phyloP scores from a whole-genome alignment of 1,140 invertebrate species.

The Neodiprion virginianus region DNA sequence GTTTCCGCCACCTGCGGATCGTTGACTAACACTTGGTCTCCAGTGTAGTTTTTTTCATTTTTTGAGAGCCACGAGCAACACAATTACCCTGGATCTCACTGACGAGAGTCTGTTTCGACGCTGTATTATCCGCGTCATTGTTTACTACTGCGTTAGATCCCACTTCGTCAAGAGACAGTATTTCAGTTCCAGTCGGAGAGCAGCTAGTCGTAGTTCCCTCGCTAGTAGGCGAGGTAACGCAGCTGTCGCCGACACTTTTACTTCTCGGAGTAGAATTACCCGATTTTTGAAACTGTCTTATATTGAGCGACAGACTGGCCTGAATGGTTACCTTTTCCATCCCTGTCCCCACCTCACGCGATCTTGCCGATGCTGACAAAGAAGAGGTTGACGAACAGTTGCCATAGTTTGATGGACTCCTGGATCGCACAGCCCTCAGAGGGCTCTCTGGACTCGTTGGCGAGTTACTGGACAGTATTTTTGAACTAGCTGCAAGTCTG shows the following conservation, averaged over 20 bases:
- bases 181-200: conserved; percentile 48
- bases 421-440: conserved; percentile 44
- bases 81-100: conserved; percentile 18
- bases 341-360: neutral
- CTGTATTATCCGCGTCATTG: conserved; percentile 18
- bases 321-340: conserved; percentile 39
- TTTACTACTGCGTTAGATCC: conserved; percentile 21
- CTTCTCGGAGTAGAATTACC: conserved; percentile 40
- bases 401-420: conserved; percentile 41
- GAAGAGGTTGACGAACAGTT: neutral
- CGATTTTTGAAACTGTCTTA: conserved; percentile 42
- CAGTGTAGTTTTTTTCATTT: conserved; percentile 40
- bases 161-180: conserved; percentile 47
- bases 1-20: neutral
- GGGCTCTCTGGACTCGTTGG: conserved; percentile 47
- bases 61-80: conserved; percentile 35
- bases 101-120: neutral
- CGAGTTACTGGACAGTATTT: conserved; percentile 51
- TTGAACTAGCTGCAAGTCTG: conserved; percentile 55
- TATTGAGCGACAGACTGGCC: conserved; percentile 44
- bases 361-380: neutral
- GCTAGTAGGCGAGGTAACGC: conserved; percentile 52
- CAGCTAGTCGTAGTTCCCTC: conserved; percentile 52
- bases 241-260: conserved; percentile 49
- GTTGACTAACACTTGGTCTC: conserved; percentile 50